Evolutionary conservation across 2,888 invertebrate genomes (phyloP).

Genomic region (Andrena hattorfiana): DNA sequence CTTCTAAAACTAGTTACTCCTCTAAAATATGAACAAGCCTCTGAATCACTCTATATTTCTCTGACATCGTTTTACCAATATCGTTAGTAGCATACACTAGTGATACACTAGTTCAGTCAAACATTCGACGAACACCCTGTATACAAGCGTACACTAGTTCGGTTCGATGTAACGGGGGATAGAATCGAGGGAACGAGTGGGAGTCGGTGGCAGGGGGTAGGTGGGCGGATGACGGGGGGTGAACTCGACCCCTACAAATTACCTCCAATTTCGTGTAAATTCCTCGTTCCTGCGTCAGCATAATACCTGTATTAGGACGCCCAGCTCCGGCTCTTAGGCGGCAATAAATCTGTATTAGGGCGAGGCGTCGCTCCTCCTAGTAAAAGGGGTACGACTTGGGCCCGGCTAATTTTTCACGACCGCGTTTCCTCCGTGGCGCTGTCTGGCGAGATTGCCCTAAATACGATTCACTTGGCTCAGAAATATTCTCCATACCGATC

Average conservation of each 20-base stretch:
- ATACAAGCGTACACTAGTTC: conserved; percentile 42
- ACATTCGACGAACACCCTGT: conserved; percentile 1
- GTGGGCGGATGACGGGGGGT: conserved; percentile 26
- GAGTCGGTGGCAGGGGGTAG: conserved; percentile 25
- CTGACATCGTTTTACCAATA: conserved; percentile 5
- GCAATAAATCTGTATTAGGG: conserved; percentile 83
- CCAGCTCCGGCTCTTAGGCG: conserved; percentile 75
- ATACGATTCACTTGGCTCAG: not conserved
- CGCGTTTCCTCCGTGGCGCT: conserved; percentile 39
- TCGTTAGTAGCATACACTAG: not conserved
- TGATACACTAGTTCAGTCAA: not conserved
- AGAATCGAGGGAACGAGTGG: conserved; percentile 52
- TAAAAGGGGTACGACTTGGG: conserved; percentile 67
- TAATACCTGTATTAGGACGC: conserved; percentile 81
- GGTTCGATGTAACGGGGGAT: conserved; percentile 59
- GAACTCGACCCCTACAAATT: conserved; percentile 80
- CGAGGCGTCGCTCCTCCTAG: conserved; percentile 63
- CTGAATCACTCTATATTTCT: not conserved
- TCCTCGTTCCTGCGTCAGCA: conserved; percentile 76
- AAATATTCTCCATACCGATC: conserved; percentile 16
- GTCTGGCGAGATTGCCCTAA: conserved; percentile 5
- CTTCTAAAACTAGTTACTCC: too few relatives aligned
- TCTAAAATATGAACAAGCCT: too few relatives aligned
- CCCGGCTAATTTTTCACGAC: conserved; percentile 69
- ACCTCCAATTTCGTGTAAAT: conserved; percentile 82